Percentiles rank a stretch among this genome's conserved stretches.
These are phyloP conservation scores for Apamea monoglypha DNA, from an alignment of 2,888 invertebrate genomes.

Conservation along the genomic window DNA sequence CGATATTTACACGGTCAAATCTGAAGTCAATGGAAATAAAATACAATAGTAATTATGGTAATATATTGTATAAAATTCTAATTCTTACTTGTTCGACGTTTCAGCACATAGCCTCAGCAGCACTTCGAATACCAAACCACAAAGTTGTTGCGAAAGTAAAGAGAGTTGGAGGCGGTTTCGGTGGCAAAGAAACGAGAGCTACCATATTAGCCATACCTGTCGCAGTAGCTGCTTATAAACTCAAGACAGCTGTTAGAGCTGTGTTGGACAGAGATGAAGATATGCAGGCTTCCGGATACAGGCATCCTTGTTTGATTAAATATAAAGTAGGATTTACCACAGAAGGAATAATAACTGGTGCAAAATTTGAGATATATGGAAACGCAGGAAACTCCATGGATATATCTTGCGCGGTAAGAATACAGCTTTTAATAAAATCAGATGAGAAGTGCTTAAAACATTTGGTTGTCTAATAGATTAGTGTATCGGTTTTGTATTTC, in stretches of 20 bases:
- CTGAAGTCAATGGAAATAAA: not conserved
- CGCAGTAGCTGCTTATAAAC: conserved; percentile 93
- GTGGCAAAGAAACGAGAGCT: conserved; percentile 95
- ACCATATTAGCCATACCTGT: conserved; percentile 91
- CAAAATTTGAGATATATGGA: conserved; percentile 91
- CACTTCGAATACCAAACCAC: conserved; percentile 92
- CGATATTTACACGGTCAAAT: not conserved
- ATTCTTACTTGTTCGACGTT: conserved; percentile 55
- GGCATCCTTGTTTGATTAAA: conserved; percentile 94
- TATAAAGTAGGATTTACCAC: conserved; percentile 94
- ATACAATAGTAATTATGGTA: not conserved
- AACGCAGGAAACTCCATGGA: conserved; percentile 94
- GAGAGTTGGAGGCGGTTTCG: conserved; percentile 96
- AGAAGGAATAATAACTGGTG: conserved; percentile 92
- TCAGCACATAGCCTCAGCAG: conserved; percentile 91
- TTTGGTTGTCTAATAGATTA: too few species aligned
- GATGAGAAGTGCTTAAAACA: too few species aligned
- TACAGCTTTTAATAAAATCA: not conserved
- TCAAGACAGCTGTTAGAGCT: conserved; percentile 93
- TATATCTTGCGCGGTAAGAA: conserved; percentile 91
- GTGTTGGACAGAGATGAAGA: conserved; percentile 96
- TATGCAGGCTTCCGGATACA: conserved; percentile 94
- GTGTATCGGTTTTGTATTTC: too few species aligned
- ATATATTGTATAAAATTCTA: not conserved
- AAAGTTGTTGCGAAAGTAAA: conserved; percentile 93